phyloP scores from a whole-genome alignment of 2,797 vertebrate genomes.

The Esox lucius region DNA sequence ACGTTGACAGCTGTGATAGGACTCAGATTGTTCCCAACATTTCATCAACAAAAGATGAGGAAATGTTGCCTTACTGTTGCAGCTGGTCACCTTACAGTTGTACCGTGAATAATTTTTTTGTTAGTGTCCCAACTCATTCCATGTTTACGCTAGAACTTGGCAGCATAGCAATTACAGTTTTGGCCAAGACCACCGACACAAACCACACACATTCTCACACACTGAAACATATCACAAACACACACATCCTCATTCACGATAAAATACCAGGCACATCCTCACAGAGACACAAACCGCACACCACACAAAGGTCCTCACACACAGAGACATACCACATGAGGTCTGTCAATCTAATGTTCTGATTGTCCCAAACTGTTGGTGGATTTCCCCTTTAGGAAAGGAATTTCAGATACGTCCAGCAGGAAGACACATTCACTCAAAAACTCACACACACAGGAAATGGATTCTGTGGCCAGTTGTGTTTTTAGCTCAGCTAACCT shows the following conservation, averaged over 20 bases:
- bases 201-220: slow-evolving; percentile 30
- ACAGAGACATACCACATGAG: neutral
- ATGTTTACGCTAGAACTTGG: slow-evolving; percentile 56
- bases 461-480: slow-evolving; percentile 45
- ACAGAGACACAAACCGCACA: no score
- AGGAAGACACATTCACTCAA: slow-evolving; percentile 26
- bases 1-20: no score
- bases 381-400: slow-evolving; percentile 55
- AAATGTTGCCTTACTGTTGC: no score
- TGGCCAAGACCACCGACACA: slow-evolving; percentile 33
- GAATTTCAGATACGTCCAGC: slow-evolving; percentile 54
- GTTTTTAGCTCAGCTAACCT: slow-evolving; percentile 39
- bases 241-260: neutral
- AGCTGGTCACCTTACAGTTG: no score
- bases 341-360: slow-evolving; percentile 10
- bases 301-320: no score
- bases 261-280: no score
- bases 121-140: slow-evolving; percentile 57
- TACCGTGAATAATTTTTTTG: neutral
- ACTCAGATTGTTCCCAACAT: no score
- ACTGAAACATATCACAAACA: neutral
- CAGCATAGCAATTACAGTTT: slow-evolving; percentile 28
- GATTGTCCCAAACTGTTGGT: slow-evolving; percentile 32
- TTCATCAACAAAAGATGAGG: no score
- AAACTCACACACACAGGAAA: slow-evolving; percentile 20